Base-by-base conservation (phyloP, 2,113 vertebrate genomes). In the Arizona elegans region DNA sequence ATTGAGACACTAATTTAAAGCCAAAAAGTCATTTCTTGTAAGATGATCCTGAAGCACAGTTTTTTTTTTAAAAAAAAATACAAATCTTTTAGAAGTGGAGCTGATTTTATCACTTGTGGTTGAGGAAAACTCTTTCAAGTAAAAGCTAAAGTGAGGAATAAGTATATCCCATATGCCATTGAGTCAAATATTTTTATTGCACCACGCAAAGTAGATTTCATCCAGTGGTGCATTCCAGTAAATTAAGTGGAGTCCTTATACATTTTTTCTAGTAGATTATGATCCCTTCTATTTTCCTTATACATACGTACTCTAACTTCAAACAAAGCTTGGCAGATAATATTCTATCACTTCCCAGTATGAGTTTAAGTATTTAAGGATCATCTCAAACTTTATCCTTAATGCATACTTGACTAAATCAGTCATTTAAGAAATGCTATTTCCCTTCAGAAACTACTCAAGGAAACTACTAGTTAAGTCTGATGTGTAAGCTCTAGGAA, bases 91-190 rank as follows among this genome's bases (percentile, higher is more conserved):
- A 90, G 86, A 94, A 91, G 8, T 43, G 23, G 19, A 65, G 26
- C 55, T 59, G 23, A 26, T 90, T 92, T 87, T 56, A 90, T 15
- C 23, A 52, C 15, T 65, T 29, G 24, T 38, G 19, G 75, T 23
- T 33, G 19, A 3, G 9, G 23, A 26, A 59, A 56, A 55, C 58
- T 54, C 0, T 95, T 92, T 92, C 33, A 93, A 54, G 90, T 88
- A 19, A 93, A 94, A 92, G 33, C 24, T 92, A 75, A 95, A 94
- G 70, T 8, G 56, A 94, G 38, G n/a, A 86, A 9, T 62, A 38
- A 54, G 29, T 19, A 50, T 88, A 33, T 89, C 81, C 13, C 50
- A 86, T 95, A 93, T 92, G 47, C 52, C 21, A 87, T 86, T 91
- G 29, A 93, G 87, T 93, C 94, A 96, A 17, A 94, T 86, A 12